Base-by-base conservation (phyloP, 2,797 vertebrate genomes). In the Premnoplex brunnescens region DNA sequence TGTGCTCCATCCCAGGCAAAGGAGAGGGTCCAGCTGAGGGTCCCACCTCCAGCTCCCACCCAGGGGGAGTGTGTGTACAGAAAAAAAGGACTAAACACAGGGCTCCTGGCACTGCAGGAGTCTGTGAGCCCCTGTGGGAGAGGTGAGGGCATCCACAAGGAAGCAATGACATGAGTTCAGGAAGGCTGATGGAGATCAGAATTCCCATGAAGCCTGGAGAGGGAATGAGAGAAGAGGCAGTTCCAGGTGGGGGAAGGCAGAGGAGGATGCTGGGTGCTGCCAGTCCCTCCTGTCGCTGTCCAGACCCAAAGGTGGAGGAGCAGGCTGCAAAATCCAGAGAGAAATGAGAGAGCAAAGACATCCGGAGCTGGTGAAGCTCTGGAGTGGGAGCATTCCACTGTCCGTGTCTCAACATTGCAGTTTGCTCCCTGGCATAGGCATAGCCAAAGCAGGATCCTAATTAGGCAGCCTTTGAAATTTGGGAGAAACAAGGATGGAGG, bases 41-140 rank as follows among this genome's bases (percentile, higher is more conserved):
- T 74, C 36, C 41, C 56, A 60, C 39, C 60, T 58, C 55, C 74
- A 84, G 60, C 19, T 81, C 39, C 28, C 28, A 41, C 1, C 43
- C 1, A 0, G 1, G 5, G 30, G 12, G 23, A 80, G 49, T 0
- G 2, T 0, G 5, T 16, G 54, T 27, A 8, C 24, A 17, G 77
- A 37, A 44, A 41, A 23, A 54, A 81, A 58, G 67, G 48, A 41
- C 48, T 59, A 26, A 75, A 20, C 41, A 44, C 14, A 9, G 41
- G 8, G 46, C 17, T 62, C 34, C 71, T 36, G 55, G 55, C 20
- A 37, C 30, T 72, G 66, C 71, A 34, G 32, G 30, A 69, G 17
- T 23, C 46, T 58, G 21, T 2, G 60, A 80, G 56, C 77, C 37
- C 82, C 41, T 14, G 1, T 7, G 51, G 44, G 58, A 58, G 37